A percentile compares a stretch with the other conserved stretches of the same genome.
phyloP scores from a whole-genome alignment of 2,888 invertebrate species.

The Hylaea fasciaria region DNA sequence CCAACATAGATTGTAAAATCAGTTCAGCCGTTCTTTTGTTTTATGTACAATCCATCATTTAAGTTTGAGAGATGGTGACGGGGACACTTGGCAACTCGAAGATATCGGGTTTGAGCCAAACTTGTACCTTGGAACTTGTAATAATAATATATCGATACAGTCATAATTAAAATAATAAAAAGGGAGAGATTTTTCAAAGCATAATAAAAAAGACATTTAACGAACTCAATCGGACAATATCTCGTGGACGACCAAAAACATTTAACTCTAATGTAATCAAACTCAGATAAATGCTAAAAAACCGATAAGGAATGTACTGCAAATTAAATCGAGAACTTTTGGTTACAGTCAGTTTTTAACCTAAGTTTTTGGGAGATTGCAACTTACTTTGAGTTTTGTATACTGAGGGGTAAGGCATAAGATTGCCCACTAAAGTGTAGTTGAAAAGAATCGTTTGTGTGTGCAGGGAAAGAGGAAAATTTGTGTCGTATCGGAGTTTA shows the following conservation, averaged over 20 bases:
- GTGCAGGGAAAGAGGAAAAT: constrained; percentile 65
- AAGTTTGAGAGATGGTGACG: too few species aligned
- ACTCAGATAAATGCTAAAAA: constrained; percentile 78
- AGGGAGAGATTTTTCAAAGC: neutral
- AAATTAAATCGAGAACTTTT: constrained; percentile 80
- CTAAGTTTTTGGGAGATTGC: constrained; percentile 30
- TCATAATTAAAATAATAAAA: neutral
- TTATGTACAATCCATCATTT: too few species aligned
- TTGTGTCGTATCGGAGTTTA: constrained; percentile 84
- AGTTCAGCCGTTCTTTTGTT: too few species aligned
- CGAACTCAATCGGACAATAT: constrained; percentile 10
- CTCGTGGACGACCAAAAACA: constrained; percentile 48
- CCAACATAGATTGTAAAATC: too few species aligned
- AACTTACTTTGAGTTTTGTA: constrained; percentile 39
- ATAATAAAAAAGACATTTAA: constrained; percentile 7
- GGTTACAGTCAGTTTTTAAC: constrained; percentile 44
- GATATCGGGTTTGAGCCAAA: too few species aligned
- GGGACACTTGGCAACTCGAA: too few species aligned
- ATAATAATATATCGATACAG: too few species aligned
- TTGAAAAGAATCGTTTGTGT: constrained; percentile 50
- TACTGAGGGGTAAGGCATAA: constrained; percentile 17
- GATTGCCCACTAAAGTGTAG: constrained; percentile 25
- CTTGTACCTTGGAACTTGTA: too few species aligned
- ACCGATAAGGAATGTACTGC: constrained; percentile 76
- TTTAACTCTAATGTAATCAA: constrained; percentile 77